Evolutionary conservation across 2,113 vertebrate species (phyloP), one percentile per base, ranked within the genome.

Genomic region (Eptesicus fuscus): DNA sequence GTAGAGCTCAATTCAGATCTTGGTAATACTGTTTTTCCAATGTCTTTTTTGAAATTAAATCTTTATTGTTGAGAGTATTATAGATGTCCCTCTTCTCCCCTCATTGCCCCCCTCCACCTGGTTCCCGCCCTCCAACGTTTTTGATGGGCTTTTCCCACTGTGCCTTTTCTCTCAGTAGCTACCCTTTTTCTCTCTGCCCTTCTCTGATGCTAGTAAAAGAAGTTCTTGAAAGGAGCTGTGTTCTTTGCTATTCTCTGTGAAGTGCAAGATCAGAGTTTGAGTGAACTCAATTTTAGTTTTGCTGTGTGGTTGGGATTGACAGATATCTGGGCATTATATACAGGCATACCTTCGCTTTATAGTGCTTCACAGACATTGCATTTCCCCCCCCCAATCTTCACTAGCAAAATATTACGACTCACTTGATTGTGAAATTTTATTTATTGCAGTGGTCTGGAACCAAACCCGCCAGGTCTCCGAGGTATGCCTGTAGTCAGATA

Each of bases 241-340:
- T 91, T 74, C n/a, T 86, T 53, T 90, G n/a, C 61, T 86, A 35
- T 96, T 93, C 11, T 91, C 94, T 67, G 22, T 76, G 67, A 90
- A 89, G 35, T 77, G 49, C 56, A 51, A 47, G 51, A 71, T 53
- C 69, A 87, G 93, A 93, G 79, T 86, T 69, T 83, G 56, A 53
- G 74, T n/a, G 56, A 56, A 67, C 14, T 69, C 49, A 44, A 0
- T 49, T 89, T 90, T 73, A 59, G 61, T 92, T 92, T 76, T 61
- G 70, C 65, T 51, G 3, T 92, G 74, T 67, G 30, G n/a, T 85
- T 84, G n/a, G 32, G 70, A 37, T 25, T 82, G 71, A 49, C 10
- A 83, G 63, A 78, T 47, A 76, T 47, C 47, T 32, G 44, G 44
- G 74, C 30, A 49, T 49, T n/a, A 49, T 32, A 49, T n/a, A 11